These are phyloP conservation scores for Cladopsammia gracilis DNA, from an alignment of 64 coral and sea anemone species.

Conservation along the genomic window DNA sequence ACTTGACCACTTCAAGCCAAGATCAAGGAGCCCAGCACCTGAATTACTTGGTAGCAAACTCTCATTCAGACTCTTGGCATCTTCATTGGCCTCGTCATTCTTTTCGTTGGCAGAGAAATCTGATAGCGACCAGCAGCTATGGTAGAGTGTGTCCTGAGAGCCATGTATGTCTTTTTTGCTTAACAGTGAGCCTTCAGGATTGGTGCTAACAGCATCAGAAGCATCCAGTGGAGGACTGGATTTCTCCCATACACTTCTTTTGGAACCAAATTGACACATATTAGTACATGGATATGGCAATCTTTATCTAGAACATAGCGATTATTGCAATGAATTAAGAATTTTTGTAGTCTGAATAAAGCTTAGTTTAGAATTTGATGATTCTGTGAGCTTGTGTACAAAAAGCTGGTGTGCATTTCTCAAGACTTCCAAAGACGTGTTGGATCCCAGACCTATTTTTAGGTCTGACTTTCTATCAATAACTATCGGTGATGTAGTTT, in stretches of 20 bases:
- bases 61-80: conserved; percentile 83
- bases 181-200: background rate
- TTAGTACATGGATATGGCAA: no score
- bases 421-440: no score
- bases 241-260: conserved; percentile 98
- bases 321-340: no score
- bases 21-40: conserved; percentile 66
- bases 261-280: background rate
- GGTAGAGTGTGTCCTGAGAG: conserved; percentile 95
- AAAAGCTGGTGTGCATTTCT: no score
- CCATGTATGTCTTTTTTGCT: conserved; percentile 81
- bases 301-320: no score
- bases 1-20: conserved; percentile 89
- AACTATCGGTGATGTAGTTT: background rate
- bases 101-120: conserved; percentile 62
- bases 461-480: background rate
- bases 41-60: conserved; percentile 81
- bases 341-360: no score
- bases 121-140: conserved; percentile 98
- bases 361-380: no score
- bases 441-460: background rate
- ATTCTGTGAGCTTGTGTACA: no score
- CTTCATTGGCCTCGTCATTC: conserved; percentile 69
- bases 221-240: conserved; percentile 41
- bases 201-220: background rate